phyloP scores from a whole-genome alignment of 1,140 invertebrate species.

The Trichomalopsis sarcophagae region DNA sequence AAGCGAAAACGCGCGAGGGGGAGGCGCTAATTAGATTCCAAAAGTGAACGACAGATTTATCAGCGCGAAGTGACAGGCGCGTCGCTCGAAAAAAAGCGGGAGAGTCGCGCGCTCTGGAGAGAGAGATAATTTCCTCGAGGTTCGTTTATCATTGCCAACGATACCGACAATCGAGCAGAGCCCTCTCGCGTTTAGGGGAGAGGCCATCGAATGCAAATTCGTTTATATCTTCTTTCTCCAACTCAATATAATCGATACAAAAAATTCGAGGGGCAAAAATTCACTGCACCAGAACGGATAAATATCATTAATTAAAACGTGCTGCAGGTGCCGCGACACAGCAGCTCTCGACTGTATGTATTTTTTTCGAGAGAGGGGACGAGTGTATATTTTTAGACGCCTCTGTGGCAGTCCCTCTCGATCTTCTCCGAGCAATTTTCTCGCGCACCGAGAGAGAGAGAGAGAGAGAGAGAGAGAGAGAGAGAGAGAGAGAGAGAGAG shows the following conservation, averaged over 20 bases:
- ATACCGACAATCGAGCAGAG: not conserved
- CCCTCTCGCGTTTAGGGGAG: too few species aligned
- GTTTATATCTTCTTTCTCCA: not conserved
- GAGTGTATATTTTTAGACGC: too few species aligned
- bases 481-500: too few species aligned
- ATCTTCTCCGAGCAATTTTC: not conserved
- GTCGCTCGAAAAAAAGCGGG: not conserved
- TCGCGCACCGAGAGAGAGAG: not conserved
- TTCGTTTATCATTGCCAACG: not conserved
- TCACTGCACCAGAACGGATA: not conserved
- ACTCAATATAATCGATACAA: not conserved
- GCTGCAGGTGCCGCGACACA: not conserved
- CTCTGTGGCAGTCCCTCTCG: not conserved
- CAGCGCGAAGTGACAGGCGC: slow-evolving; percentile 48
- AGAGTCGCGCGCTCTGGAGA: not conserved
- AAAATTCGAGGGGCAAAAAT: not conserved
- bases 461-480: too few species aligned
- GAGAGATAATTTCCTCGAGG: not conserved
- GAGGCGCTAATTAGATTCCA: slow-evolving; percentile 53
- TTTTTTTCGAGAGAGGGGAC: not conserved
- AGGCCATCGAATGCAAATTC: not conserved
- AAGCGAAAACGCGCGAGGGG: not conserved
- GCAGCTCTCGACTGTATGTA: not conserved
- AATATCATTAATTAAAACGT: not conserved
- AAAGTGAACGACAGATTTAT: slow-evolving; percentile 55